Evolutionary conservation across 2,797 vertebrate species (phyloP), one percentile per base, ranked within the genome.

Genomic region (Lepus townsendii): DNA sequence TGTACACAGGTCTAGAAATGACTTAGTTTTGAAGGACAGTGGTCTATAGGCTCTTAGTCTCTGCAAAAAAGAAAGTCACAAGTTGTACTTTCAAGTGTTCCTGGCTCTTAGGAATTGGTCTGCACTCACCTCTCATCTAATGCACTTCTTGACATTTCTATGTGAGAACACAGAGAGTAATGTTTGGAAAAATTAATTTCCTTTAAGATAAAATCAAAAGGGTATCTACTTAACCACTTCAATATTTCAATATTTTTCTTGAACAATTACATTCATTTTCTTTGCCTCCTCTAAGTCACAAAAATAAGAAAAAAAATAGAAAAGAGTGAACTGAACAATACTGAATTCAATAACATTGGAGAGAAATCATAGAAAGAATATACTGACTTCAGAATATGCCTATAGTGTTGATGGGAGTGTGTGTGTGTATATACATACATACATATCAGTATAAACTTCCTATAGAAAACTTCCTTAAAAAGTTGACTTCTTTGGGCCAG

Each of bases 161-260:
- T 20, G 7, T 47, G 35, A 86, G 16, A 66, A 54, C 68, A 47
- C 38, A 62, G 47, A 80, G 6, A 77, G 16, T 88, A 94, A 66
- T 6, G 68, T 10, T 57, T 79, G 3, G 42, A 73, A 26, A 69
- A 94, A 91, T 78, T 89, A 95, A 87, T 57, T 93, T 93, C 93
- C 63, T 91, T 80, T 95, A 83, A 83, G 24, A 76, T 83, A 73
- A 83, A 77, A 87, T 60, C 66, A 26, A 90, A 84, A 87, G 7
- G 92, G 20, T 69, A 90, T 63, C 17, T 68, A 38, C 2, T 68
- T 68, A 90, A 90, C 35, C n/a, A n/a, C 38, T 80, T 62, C 20
- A 91, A 32, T 83, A 60, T 90, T 95, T 95, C 12, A 85, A 0
- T 86, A n/a, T 68, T 4, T 88, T 88, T 27, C 14, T 7, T 63